These are phyloP conservation scores for Bothrops jararaca DNA, from an alignment of 2,113 vertebrate genomes.

Conservation along the genomic window DNA sequence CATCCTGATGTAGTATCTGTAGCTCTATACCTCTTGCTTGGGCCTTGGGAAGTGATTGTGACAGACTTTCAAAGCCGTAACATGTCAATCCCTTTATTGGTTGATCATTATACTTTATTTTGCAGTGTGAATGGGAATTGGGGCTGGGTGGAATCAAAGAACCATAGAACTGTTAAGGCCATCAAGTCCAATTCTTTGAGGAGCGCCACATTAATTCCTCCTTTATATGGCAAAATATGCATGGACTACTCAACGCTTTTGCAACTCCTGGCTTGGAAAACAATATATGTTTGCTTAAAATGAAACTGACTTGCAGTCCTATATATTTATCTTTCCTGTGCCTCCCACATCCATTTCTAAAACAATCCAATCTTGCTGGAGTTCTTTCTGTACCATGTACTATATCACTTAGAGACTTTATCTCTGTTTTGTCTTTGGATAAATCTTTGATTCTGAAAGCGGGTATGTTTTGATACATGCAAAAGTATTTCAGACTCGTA, in stretches of 20 bases:
- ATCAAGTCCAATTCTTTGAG: background rate
- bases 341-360: slow-evolving; percentile 26
- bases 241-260: too few species aligned
- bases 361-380: slow-evolving; percentile 45
- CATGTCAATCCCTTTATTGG: background rate
- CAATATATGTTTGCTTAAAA: background rate
- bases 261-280: background rate
- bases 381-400: slow-evolving; percentile 37
- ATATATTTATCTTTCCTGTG: background rate
- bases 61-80: background rate
- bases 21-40: background rate
- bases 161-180: background rate
- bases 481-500: background rate
- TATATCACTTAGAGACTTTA: slow-evolving; percentile 20
- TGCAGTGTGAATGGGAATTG: background rate
- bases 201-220: background rate
- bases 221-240: background rate
- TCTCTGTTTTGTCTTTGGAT: slow-evolving; percentile 16
- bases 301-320: background rate
- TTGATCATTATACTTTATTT: background rate
- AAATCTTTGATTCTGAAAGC: slow-evolving; percentile 19
- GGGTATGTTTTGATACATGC: fast-evolving
- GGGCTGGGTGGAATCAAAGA: background rate
- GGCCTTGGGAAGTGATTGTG: background rate
- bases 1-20: background rate